Evolutionary conservation across 1,140 invertebrate species (phyloP).

Genomic region (Drosophila murphyi): DNA sequence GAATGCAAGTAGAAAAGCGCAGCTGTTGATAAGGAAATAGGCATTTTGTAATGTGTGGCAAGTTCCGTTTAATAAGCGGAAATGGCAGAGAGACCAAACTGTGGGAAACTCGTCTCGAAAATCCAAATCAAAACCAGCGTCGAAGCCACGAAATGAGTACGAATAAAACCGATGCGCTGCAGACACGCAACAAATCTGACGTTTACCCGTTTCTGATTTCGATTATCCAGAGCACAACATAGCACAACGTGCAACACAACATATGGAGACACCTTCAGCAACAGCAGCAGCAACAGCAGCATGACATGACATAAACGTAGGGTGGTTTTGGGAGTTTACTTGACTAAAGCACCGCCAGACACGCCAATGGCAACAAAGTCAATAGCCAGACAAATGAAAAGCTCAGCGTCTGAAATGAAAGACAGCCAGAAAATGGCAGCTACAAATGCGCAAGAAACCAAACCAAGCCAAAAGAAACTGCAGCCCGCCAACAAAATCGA

Average conservation of each 20-base stretch:
- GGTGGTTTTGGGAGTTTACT: not conserved
- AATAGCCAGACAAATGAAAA: conserved; percentile 80
- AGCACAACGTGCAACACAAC: conserved; percentile 28
- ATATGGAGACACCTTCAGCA: conserved; percentile 51
- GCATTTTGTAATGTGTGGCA: conserved; percentile 41
- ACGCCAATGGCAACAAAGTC: conserved; percentile 78
- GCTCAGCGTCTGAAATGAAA: conserved; percentile 41
- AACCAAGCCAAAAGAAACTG: conserved; percentile 1
- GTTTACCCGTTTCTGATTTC: conserved; percentile 45
- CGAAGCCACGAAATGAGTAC: conserved; percentile 31
- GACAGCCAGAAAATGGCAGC: conserved; percentile 40
- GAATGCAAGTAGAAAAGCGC: conserved; percentile 43
- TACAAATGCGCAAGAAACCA: conserved; percentile 21
- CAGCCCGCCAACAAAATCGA: not conserved
- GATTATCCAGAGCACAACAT: conserved; percentile 32
- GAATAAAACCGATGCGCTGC: conserved; percentile 34
- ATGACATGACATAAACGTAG: conserved; percentile 48
- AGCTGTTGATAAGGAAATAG: conserved; percentile 68
- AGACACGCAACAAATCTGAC: conserved; percentile 74
- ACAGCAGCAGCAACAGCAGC: conserved; percentile 21
- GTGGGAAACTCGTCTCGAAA: conserved; percentile 62
- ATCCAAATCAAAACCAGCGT: conserved; percentile 31
- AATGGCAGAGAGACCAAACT: conserved; percentile 30
- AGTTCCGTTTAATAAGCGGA: conserved; percentile 62
- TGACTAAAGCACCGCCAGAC: conserved; percentile 72